Evolutionary conservation across 2,888 invertebrate genomes (phyloP), one percentile per base, ranked within the genome.

Genomic region (Rotaria macrura): DNA sequence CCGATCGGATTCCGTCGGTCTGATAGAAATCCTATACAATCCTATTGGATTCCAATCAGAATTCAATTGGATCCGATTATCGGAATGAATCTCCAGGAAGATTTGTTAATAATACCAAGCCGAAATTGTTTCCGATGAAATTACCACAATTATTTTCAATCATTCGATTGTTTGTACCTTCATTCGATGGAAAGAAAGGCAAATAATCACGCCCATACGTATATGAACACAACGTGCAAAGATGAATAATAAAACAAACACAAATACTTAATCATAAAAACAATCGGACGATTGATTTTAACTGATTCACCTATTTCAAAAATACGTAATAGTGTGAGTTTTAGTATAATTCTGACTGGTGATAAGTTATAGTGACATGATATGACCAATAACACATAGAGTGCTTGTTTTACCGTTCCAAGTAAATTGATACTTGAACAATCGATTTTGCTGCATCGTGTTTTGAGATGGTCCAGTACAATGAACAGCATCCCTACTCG

Each of bases 311-410:
- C 52, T 10, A 83, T 83, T 10, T 40, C 83, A 49, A 34, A 38
- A 14, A 85, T 29, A 2, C 86, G 85, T 23, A 86, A n/a, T n/a
- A 52, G 23, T 40, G 86, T 49, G 3, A 86, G 29, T 47, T 47
- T 25, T 14, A 57, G 3, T 25, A 85, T 34, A 23, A 86, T 55
- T 40, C 86, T 7, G 12, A 86, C n/a, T 23, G 86, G 86, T n/a
- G 86, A 65, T 65, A 86, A 29, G 34, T 86, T 86, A 85, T n/a
- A n/a, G n/a, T n/a, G n/a, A n/a, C n/a, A 86, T 52, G 3, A 34
- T 29, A 2, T 84, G 9, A 12, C 84, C 84, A 10, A 74, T 84
- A n/a, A n/a, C 0, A 4, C 6, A 54, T 47, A 52, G 29, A 84
- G 74, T n/a, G 52, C 0, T 10, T 40, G 49, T n/a, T 25, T 25